Percentiles rank a stretch among this genome's conserved stretches.
phyloP scores from a whole-genome alignment of 2,888 invertebrate species.

The Pteria penguin region DNA sequence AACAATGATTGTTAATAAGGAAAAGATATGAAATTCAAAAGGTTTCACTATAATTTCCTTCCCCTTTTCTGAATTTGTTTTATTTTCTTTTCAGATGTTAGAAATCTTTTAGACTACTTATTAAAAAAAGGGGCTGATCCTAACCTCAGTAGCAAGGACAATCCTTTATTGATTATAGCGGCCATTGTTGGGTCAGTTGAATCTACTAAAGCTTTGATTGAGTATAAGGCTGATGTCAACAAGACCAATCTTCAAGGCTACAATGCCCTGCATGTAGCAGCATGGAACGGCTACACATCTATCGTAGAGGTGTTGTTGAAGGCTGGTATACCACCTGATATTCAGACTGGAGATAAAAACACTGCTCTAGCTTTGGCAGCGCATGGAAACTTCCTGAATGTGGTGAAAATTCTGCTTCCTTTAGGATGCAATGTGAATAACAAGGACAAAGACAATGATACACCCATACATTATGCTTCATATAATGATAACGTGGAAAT shows the following conservation, averaged over 20 bases:
- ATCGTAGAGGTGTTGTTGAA: slow-evolving; percentile 60
- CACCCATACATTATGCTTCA: slow-evolving; percentile 71
- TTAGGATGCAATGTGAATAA: slow-evolving; percentile 71
- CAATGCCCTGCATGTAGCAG: slow-evolving; percentile 71
- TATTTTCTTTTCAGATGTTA: slow-evolving; percentile 53
- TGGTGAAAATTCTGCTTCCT: slow-evolving; percentile 63
- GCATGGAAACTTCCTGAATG: slow-evolving; percentile 61
- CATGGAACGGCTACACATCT: slow-evolving; percentile 70
- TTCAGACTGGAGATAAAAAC: slow-evolving; percentile 64
- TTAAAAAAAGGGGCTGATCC: slow-evolving; percentile 65
- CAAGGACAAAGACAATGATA: slow-evolving; percentile 72
- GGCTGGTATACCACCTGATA: slow-evolving; percentile 60
- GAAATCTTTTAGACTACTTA: slow-evolving; percentile 53
- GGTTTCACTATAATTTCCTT: too few species aligned
- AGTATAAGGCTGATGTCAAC: slow-evolving; percentile 59
- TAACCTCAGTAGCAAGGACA: slow-evolving; percentile 44
- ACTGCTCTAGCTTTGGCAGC: slow-evolving; percentile 73
- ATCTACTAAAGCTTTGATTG: slow-evolving; percentile 57
- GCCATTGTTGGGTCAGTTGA: slow-evolving; percentile 60
- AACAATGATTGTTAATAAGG: too few species aligned
- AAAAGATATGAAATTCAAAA: too few species aligned
- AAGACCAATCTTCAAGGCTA: slow-evolving; percentile 60
- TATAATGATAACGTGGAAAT: slow-evolving; percentile 68
- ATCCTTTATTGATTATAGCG: slow-evolving; percentile 65
- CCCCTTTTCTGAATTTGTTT: neutral